Evolutionary conservation across 2,113 vertebrate species (phyloP).

Genomic region (Patagioenas fasciata): DNA sequence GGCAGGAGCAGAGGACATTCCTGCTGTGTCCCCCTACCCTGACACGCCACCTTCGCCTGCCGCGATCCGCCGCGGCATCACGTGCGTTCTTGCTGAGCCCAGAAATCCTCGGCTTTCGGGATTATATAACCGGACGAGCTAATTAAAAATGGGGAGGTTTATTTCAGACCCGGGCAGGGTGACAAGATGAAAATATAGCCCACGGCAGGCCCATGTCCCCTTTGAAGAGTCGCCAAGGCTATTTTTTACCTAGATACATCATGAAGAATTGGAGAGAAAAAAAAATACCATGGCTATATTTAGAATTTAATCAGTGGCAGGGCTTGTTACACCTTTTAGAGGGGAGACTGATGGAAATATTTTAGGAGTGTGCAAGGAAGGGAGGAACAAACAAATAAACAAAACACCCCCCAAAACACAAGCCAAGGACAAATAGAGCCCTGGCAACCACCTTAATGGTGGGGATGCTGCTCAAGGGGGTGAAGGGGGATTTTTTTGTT

Average conservation of each 20-base stretch:
- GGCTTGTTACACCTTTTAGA: not conserved
- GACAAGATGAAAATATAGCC: conserved; percentile 84
- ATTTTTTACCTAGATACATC: conserved; percentile 76
- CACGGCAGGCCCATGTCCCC: conserved; percentile 62
- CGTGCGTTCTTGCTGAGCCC: not conserved
- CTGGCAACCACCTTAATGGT: not conserved
- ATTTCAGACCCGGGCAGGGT: conserved; percentile 76
- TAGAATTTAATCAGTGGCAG: conserved; percentile 64
- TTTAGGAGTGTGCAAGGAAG: conserved; percentile 14
- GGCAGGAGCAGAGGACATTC: not conserved
- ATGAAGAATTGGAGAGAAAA: conserved; percentile 65
- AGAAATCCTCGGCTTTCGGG: conserved; percentile 49
- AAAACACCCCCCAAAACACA: not conserved
- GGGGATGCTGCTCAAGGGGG: not conserved
- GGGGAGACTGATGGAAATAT: not conserved
- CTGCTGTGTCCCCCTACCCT: not conserved
- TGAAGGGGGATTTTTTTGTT: not conserved
- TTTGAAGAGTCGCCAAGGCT: conserved; percentile 77
- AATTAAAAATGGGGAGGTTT: conserved; percentile 71
- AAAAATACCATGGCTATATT: conserved; percentile 74
- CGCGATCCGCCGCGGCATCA: not conserved
- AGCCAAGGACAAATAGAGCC: not conserved
- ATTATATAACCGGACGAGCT: conserved; percentile 82
- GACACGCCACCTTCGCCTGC: not conserved
- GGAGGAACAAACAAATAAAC: not conserved